A percentile compares a stretch with the other conserved stretches of the same genome.
phyloP scores from a whole-genome alignment of 2,113 vertebrate genomes.

The Anguilla japonica region DNA sequence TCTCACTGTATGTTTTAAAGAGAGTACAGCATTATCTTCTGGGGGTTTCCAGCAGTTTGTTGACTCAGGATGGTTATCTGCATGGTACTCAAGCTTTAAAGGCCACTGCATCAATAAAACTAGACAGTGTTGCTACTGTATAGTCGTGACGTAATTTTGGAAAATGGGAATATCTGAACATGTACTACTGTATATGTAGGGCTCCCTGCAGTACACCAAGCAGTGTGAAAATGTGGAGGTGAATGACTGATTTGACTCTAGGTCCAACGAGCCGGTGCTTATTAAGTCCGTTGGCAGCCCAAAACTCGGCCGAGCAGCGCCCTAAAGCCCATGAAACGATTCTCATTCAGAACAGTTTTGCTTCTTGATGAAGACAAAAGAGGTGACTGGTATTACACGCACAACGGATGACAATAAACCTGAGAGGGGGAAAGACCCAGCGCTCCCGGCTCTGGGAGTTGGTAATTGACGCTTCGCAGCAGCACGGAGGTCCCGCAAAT shows the following conservation, averaged over 20 bases:
- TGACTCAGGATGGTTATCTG: background rate
- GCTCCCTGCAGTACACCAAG: background rate
- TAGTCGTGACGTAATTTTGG: background rate
- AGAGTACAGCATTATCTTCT: background rate
- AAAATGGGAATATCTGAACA: background rate
- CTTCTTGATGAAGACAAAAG: constrained; percentile 4
- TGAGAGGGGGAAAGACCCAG: background rate
- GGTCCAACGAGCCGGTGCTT: background rate
- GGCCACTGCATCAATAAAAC: background rate
- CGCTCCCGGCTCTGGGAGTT: background rate
- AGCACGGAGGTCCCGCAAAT: background rate
- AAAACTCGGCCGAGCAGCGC: background rate
- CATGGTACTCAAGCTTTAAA: background rate
- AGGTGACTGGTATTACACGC: background rate
- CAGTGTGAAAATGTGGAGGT: background rate
- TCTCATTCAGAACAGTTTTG: background rate
- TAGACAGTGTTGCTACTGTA: background rate
- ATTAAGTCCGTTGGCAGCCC: background rate
- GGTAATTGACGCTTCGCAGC: constrained; percentile 14
- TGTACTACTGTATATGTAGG: background rate
- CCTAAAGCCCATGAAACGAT: background rate
- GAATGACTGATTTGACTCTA: background rate
- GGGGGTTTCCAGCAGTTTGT: background rate
- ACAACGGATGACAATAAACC: background rate
- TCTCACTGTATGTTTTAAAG: background rate